Base-by-base conservation (phyloP, 1,140 invertebrate species). In the Campodea augens region DNA sequence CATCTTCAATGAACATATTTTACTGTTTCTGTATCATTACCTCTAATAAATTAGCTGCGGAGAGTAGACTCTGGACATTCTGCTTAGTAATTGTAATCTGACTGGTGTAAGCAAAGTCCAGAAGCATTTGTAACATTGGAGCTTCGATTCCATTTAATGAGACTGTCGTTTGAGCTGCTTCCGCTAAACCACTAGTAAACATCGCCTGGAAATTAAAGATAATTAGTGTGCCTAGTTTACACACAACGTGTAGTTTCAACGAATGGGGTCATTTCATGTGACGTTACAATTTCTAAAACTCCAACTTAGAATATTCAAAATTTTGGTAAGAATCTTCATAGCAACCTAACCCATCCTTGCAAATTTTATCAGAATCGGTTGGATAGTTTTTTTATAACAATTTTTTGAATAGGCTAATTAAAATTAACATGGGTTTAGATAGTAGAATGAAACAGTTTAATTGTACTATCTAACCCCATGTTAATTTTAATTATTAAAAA, bases 91-190 rank as follows among this genome's bases (percentile, higher is more conserved):
- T 66, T 18, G 51, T 57, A 15, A 73, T 60, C 37, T 63, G 54
- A 37, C 68, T 64, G 4, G 69, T 70, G 52, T 74, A 74, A 4
- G 71, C 68, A 55, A 70, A 74, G 45, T 72, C 66, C 5, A 74
- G 49, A 1, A 73, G 59, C 3, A 68, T 53, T 23, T 57, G 52
- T 39, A 72, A 50, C 57, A 66, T 71, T 1, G 58, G 50, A 5
- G 62, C 55, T 40, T 71, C 69, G n/a, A 74, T 61, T 37, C 67
- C 69, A 50, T 68, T 67, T 4, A 73, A 51, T 25, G 58, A 58
- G 22, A 74, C 64, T 46, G 62, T 59, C 13, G 63, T 52, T 48
- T 69, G 62, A 5, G 61, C 53, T 37, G 60, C 62, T 50, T 71
- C 69, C 2, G 59, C 60, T 56, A 70, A 54, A 32, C 62, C 58